phyloP scores from a whole-genome alignment of 2,113 vertebrate species.

The Dipodomys stephensi region DNA sequence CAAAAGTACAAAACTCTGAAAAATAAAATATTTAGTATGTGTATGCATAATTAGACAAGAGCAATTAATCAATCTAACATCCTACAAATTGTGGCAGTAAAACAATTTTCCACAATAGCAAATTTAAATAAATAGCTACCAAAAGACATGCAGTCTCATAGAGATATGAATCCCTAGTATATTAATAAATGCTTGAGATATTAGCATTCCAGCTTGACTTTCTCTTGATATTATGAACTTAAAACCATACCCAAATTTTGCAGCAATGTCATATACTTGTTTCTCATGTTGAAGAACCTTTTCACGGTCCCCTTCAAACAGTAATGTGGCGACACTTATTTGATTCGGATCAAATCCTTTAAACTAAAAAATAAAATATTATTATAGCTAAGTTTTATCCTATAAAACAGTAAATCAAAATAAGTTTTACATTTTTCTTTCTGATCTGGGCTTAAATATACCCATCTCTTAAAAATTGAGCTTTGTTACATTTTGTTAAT shows the following conservation, averaged over 20 bases:
- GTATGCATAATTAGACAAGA: constrained; percentile 23
- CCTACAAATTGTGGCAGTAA: constrained; percentile 44
- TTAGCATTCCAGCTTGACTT: constrained; percentile 47
- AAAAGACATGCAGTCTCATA: not conserved
- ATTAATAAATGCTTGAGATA: constrained; percentile 35
- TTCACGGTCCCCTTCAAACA: constrained; percentile 97
- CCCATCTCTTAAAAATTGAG: constrained; percentile 16
- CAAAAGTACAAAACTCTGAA: not conserved
- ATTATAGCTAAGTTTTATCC: not conserved
- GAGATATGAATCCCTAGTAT: not conserved
- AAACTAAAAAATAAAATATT: constrained; percentile 89
- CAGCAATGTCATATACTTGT: constrained; percentile 99
- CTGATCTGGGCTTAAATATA: constrained; percentile 42
- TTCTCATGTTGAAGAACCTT: constrained; percentile 99
- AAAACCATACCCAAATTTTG: constrained; percentile 96
- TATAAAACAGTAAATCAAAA: constrained; percentile 54
- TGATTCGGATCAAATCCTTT: constrained; percentile 97
- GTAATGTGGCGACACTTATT: constrained; percentile 96
- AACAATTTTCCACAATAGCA: not conserved
- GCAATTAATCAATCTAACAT: not conserved
- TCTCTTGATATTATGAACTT: constrained; percentile 56
- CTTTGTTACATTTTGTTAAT: constrained; percentile 36
- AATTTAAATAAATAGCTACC: constrained; percentile 43
- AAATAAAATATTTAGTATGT: not conserved
- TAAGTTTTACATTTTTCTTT: constrained; percentile 38